Base-by-base conservation (phyloP, 1,140 invertebrate species). In the Cydia strobilella region DNA sequence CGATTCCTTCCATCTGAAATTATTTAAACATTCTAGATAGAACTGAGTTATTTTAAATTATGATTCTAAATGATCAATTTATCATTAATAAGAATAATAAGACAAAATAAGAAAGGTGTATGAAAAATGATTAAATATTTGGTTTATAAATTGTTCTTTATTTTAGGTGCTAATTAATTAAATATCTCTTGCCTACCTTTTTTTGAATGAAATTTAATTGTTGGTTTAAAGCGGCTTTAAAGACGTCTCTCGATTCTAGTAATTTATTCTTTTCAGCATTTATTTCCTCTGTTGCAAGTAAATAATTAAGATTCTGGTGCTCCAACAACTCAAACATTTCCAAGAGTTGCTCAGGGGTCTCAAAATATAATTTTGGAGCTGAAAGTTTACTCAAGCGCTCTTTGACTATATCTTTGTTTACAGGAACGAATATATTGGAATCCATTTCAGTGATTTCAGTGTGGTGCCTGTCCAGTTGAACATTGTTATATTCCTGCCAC, bases 301-400 rank as follows among this genome's bases (percentile, higher is more conserved):
- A 90, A 25, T 94, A 95, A 80, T 95, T 95, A 12, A 96, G 86
- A 87, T 96, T 95, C 84, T 96, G 95, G 74, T 94, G 90, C 80
- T 95, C 95, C 69, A 96, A 93, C 48, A 93, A 90, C 74, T 86
- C 83, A 79, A 96, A 95, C 13, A 94, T 92, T 7, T 87, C 82
- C 4, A 94, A 77, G 7, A 96, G 80, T 74, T 96, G 94, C 4
- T 89, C 83, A 1, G 95, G 94, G 51, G 94, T 91, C 51, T 93
- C 86, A 80, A 96, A 95, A 81, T 94, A 95, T 12, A 96, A 81
- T 45, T 90, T 80, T 6, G 94, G 92, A 10, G 91, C 79, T 18
- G 90, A 83, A 6, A 92, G 85, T 10, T 89, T 82, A 6, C 75
- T 86, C n/a, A 93, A 82, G 65, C 94, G 93, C 48, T 90, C 80